Percentiles rank a stretch among this genome's conserved stretches.
These are phyloP conservation scores for Macquaria ambigua DNA, from an alignment of 2,113 vertebrate genomes.

Conservation along the genomic window DNA sequence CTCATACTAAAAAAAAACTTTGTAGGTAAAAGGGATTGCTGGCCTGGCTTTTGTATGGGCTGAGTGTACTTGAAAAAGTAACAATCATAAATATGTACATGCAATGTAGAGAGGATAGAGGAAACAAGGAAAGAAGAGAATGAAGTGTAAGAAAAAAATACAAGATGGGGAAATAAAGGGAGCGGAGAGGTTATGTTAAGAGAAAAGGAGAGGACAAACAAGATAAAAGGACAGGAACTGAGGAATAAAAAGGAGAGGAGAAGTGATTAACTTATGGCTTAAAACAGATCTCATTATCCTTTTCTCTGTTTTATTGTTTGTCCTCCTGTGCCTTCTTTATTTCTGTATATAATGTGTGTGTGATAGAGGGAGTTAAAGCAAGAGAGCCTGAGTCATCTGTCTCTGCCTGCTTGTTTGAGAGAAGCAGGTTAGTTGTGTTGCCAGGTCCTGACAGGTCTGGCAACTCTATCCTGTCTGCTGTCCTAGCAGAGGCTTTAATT, in stretches of 20 bases:
- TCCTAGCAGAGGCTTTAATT: constrained; percentile 71
- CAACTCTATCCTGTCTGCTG: constrained; percentile 28
- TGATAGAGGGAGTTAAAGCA: background rate
- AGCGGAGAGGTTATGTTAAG: background rate
- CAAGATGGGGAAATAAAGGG: too few species aligned
- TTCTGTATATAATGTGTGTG: background rate
- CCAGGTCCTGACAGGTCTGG: constrained; percentile 28
- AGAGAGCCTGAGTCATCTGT: background rate
- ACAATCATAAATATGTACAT: constrained; percentile 48
- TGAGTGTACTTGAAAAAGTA: constrained; percentile 47
- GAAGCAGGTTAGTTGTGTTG: constrained; percentile 19
- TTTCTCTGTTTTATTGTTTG: constrained; percentile 24
- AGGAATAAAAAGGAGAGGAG: background rate
- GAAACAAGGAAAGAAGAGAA: background rate
- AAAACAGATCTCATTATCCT: constrained; percentile 60
- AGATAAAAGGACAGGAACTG: background rate
- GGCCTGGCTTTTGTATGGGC: constrained; percentile 49
- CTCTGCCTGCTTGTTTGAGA: background rate
- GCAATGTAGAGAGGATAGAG: background rate
- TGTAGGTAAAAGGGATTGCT: constrained; percentile 70
- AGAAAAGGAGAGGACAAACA: background rate
- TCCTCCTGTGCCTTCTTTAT: background rate
- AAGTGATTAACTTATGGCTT: background rate
- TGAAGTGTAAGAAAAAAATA: background rate
- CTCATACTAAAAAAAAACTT: constrained; percentile 70